Evolutionary conservation across 1,140 invertebrate species (phyloP).

Genomic region (Cydia pomonella): DNA sequence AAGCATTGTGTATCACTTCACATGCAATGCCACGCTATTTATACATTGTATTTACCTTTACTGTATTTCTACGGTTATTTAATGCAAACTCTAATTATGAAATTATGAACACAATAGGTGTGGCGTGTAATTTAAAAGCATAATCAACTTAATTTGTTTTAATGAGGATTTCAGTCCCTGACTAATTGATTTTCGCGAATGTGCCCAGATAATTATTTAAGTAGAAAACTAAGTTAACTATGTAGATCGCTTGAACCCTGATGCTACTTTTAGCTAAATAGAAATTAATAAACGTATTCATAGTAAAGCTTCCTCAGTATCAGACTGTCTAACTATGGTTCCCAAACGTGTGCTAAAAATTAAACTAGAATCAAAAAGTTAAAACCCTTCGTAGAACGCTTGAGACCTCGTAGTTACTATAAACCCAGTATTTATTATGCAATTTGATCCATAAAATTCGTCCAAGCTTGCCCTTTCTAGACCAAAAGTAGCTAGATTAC

Average conservation of each 20-base stretch:
- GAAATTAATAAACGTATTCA: no score
- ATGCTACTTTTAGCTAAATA: no score
- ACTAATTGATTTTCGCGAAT: no score
- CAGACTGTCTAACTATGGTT: not conserved
- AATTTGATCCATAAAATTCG: no score
- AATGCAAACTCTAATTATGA: not conserved
- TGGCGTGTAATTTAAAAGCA: not conserved
- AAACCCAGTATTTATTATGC: no score
- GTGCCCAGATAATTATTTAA: no score
- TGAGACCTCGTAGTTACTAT: not conserved
- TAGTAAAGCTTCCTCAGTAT: no score
- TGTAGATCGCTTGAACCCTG: no score
- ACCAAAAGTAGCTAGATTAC: slow-evolving; percentile 2
- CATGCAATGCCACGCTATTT: not conserved
- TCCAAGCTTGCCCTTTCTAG: not conserved
- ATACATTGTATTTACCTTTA: not conserved
- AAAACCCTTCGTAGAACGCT: slow-evolving; percentile 3
- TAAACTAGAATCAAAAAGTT: not conserved
- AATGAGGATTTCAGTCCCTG: no score
- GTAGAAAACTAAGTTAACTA: no score
- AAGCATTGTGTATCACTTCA: not conserved
- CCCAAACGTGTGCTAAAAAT: not conserved
- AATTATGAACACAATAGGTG: not conserved
- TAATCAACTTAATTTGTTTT: not conserved
- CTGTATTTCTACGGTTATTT: not conserved